These are phyloP conservation scores for Podarcis lilfordi DNA, from an alignment of 2,797 vertebrate genomes.

Conservation along the genomic window DNA sequence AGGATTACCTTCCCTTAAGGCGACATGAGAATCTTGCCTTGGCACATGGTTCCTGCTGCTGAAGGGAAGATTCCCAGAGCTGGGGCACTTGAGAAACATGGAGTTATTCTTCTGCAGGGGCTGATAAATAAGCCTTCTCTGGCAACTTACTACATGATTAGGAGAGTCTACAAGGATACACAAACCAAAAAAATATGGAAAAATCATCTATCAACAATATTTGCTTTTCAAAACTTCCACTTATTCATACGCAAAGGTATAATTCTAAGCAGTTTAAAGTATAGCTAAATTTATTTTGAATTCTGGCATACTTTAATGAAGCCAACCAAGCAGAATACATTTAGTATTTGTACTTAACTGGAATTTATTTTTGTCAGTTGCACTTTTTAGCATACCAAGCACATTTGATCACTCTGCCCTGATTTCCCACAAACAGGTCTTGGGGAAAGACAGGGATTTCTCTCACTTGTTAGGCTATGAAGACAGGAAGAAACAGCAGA, in stretches of 20 bases:
- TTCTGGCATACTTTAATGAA: background rate
- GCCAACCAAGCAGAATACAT: background rate
- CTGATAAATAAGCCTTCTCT: slow-evolving; percentile 74
- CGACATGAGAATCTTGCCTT: slow-evolving; percentile 26
- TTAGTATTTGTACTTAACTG: background rate
- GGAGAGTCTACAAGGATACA: slow-evolving; percentile 81
- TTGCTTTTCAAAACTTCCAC: too few species aligned
- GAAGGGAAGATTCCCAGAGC: slow-evolving; percentile 33
- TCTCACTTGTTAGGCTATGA: background rate
- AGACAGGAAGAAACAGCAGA: background rate
- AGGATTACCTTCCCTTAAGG: slow-evolving; percentile 64
- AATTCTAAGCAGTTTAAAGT: too few species aligned
- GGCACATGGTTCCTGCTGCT: slow-evolving; percentile 38
- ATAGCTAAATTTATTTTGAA: too few species aligned
- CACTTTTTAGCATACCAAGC: background rate
- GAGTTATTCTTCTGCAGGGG: slow-evolving; percentile 77
- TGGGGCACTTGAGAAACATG: slow-evolving; percentile 70
- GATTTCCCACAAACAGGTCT: background rate
- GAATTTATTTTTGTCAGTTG: background rate
- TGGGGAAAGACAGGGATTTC: background rate
- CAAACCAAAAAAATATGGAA: slow-evolving; percentile 17
- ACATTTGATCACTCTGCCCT: background rate
- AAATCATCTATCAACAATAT: too few species aligned
- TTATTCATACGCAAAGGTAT: too few species aligned
- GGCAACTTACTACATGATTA: slow-evolving; percentile 75